Base-by-base conservation (phyloP, 1,140 invertebrate species). In the Magallana angulata region DNA sequence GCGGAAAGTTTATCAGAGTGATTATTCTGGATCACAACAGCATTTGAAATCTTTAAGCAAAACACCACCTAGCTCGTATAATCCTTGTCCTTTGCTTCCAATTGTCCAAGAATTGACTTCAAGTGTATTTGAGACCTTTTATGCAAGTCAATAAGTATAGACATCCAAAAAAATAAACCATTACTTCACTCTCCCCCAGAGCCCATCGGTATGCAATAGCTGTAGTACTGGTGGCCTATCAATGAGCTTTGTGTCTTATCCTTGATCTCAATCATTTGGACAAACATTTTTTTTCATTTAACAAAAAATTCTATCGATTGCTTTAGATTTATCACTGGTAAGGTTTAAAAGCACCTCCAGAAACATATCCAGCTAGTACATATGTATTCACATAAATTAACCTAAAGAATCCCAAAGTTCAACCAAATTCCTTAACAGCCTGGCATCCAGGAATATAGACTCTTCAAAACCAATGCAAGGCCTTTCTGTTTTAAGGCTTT, bases 331-430 rank as follows among this genome's bases (percentile, higher is more conserved):
- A 71, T 71, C 68, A 71, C 24, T 24, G 18, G 36, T 7, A 30
- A 71, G 68, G 18, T 71, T 71, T 30, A 30, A 71, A 30, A 30
- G 36, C 68, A 71, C 68, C 24, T 48, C 36, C 36, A 48, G 36
- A 18, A 71, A 36, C 24, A 36, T 24, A 71, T 71, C 24, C 11
- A 71, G 68, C 24, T 30, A 71, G 18, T 36, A 48, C 36, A 36
- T 36, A 36, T 36, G 36, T 36, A 30, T 30, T 11, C 68, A 30
- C 68, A 71, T 71, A 71, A 71, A 71, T 71, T 71, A 71, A 71
- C n/a, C 68, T 71, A 71, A 71, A 36, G 68, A 71, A 71, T 71
- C 68, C 68, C 68, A 71, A 36, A 71, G 68, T 36, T 71, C 68
- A 30, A 12, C 24, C 7, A 24, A 71, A 30, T 36, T 30, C 18